Evolutionary conservation across 1,140 invertebrate species (phyloP), one percentile per base, ranked within the genome.

Genomic region (Procambarus virginalis): DNA sequence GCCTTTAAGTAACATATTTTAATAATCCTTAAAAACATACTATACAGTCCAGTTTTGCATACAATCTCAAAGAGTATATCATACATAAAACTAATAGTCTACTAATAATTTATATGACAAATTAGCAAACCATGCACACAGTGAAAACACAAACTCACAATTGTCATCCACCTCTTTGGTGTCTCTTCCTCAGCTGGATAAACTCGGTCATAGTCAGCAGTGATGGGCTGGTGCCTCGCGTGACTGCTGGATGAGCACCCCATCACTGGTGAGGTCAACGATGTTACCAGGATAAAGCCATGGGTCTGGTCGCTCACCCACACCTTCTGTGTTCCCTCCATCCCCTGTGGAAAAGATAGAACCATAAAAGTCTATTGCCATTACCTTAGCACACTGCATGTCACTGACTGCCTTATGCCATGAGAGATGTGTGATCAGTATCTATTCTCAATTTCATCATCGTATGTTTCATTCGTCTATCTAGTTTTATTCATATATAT

Each of bases 241-340:
- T 96, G 64, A 97, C 93, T 97, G 97, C 91, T 97, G 95, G 1
- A 99, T 96, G 90, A 97, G 96, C 1, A 97, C 97, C 4, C 92
- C 93, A 92, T 98, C 97, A 46, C 96, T 94, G 68, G 97, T 96
- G 92, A 99, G 96, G 95, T 99, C 99, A 51, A 96, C 95, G 91
- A 99, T 97, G 64, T 96, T 96, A 1, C 97, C 82, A 98, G 95
- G 91, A 98, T 96, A 94, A 98, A 99, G 48, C 98, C 98, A 91
- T 99, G 96, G 49, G 94, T 95, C 70, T 96, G 95, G 94, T 99
- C 97, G 55, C 98, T 96, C 90, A 97, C 97, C 98, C 98, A 99
- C 80, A 99, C 98, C 93, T 97, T 96, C 94, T 97, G 96, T 3
- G 92, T 92, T 10, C 94, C 94, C 94, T 94, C 94, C 87, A 92